Evolutionary conservation across 2,797 vertebrate species (phyloP), one percentile per base, ranked within the genome.

Genomic region (Galago senegalensis): DNA sequence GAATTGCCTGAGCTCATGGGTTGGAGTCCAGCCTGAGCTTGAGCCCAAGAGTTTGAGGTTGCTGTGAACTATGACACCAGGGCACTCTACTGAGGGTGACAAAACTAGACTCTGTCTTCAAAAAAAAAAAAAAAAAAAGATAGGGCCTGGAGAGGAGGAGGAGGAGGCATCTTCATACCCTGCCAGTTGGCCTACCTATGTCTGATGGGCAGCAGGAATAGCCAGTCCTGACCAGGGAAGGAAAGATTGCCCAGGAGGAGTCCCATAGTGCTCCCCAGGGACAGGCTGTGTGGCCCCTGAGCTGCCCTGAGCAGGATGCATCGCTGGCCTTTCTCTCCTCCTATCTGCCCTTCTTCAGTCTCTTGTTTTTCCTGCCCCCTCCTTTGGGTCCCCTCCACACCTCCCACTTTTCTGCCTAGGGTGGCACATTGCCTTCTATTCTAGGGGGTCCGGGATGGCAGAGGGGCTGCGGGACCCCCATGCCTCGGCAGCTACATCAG

Each of bases 271-370:
- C 3, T 73, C 56, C 34, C 6, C 13, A 43, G n/a, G 88, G 75
- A n/a, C 69, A 20, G 16, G 37, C 18, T 11, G 4, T 8, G 1
- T 18, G 40, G 7, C 0, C 2, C 13, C 10, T 0, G 0, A 0
- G 0, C 31, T 3, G 49, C 0, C 0, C 1, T 40, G 34, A 25
- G 69, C 29, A 56, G 53, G 31, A 20, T 3, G 7, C 7, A 2
- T 17, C 0, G 0, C 56, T 25, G 5, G 1, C 13, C 46, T 61
- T 31, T n/a, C 87, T 34, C 53, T 37, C 65, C 34, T 11, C 4
- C 23, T 3, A 0, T 16, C 25, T 1, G 21, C 4, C n/a, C 72
- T 53, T 2, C 5, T 5, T 8, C 9, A 13, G n/a, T n/a, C 21
- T 37, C 65, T 83, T 2, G 61, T 7, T 16, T 49, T 17, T 63